Percentiles rank a stretch among this genome's conserved stretches.
Evolutionary conservation across 2,113 vertebrate genomes (phyloP).

Genomic region (Deroptyus accipitrinus): DNA sequence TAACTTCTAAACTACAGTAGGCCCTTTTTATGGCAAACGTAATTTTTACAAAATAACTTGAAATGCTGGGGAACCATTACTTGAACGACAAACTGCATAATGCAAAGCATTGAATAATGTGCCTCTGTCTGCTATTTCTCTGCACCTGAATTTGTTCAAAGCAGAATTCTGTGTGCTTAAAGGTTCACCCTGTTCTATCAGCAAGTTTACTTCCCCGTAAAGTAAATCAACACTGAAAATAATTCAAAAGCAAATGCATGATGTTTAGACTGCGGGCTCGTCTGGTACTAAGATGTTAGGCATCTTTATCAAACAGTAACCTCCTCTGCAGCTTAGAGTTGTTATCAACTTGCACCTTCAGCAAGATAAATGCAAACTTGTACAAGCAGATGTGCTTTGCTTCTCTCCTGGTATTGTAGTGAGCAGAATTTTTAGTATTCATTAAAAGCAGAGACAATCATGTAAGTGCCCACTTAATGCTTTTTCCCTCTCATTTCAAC

Average conservation of each 20-base stretch:
- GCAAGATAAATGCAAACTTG: background rate
- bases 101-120: background rate
- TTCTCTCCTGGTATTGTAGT: background rate
- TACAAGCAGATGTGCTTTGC: background rate
- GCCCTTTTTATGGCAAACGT: constrained; percentile 1
- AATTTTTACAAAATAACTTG: constrained; percentile 30
- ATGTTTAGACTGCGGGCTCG: background rate
- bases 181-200: background rate
- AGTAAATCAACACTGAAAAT: background rate
- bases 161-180: background rate
- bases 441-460: constrained; percentile 56
- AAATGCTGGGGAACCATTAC: background rate
- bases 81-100: background rate
- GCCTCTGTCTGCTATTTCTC: background rate
- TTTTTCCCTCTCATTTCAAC: constrained; percentile 43
- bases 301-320: background rate
- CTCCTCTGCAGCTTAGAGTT: background rate
- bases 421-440: constrained; percentile 42
- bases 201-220: background rate
- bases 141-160: background rate
- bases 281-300: background rate
- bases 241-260: background rate
- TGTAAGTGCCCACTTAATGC: constrained; percentile 67
- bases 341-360: background rate
- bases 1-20: constrained; percentile 23